Base-by-base conservation (phyloP, 2,113 vertebrate genomes). In the Lethenteron reissneri region DNA sequence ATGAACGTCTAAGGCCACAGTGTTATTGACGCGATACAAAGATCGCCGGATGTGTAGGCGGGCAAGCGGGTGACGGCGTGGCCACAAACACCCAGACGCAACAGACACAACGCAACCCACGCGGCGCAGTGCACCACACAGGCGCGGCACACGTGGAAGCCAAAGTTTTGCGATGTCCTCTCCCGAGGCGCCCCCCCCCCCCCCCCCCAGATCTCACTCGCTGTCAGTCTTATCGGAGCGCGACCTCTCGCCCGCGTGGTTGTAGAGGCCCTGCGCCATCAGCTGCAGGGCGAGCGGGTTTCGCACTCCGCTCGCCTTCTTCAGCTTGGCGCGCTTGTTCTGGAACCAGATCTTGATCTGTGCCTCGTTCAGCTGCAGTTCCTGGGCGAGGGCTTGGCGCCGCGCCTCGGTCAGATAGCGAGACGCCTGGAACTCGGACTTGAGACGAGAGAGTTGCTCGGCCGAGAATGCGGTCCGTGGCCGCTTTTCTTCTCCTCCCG, bases 281-380 rank as follows among this genome's bases (percentile, higher is more conserved):
- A 92, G 84, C 81, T 92, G 89, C 74, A 88, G 78, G 68, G 89
- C 89, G 79, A 91, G 83, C 10, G 76, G 62, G 83, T 92, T 92
- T 78, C 90, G 90, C 74, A 71, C 76, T 76, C 89, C 87, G 9
- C 58, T 85, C 76, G 89, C 84, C 77, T 92, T 92, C 81, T 92
- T 92, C 81, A 92, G 89, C 79, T 92, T 92, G 80, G 89, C 89
- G 41, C 89, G 80, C 77, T 92, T 92, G 82, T 92, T 92, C 82
- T 92, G 89, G 75, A 92, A 92, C 89, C 89, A 92, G 77, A 92
- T 92, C 79, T 92, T 92, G 80, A 92, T 92, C 82, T 92, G 89
- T 9, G 89, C 89, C 79, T 92, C 89, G 64, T 90, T 92, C 72
- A 92, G 86, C 78, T 85, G 84, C 74, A 92, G 86, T 75, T 92